Evolutionary conservation across 1,140 invertebrate species (phyloP).

Genomic region (Drosophila subpulchrella): DNA sequence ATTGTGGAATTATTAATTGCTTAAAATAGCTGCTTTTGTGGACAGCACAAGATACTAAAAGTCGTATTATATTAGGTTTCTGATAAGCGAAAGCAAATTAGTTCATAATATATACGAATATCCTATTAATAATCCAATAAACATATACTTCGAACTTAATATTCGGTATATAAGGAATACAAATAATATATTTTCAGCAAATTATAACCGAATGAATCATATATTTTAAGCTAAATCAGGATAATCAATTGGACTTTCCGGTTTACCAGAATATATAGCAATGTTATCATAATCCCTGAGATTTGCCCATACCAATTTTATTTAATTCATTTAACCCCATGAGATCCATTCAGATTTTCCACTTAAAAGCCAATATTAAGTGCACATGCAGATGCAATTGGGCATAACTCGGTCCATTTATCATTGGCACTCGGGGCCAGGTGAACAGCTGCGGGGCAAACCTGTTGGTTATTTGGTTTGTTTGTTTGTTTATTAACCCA

Average conservation of each 20-base stretch:
- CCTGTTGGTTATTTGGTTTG: conserved; percentile 23
- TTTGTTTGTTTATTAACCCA: conserved; percentile 74
- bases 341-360: conserved; percentile 8
- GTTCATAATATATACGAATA: too few relatives aligned
- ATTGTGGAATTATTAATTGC: neutral
- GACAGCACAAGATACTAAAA: too few relatives aligned
- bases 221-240: too few relatives aligned
- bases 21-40: neutral
- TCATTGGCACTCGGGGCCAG: conserved; percentile 41
- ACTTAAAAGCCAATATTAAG: conserved; percentile 23
- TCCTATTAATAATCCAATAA: too few relatives aligned
- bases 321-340: conserved; percentile 12
- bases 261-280: neutral
- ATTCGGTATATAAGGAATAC: too few relatives aligned
- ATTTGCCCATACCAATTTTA: conserved; percentile 3
- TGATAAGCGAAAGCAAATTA: too few relatives aligned
- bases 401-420: conserved; percentile 60
- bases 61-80: too few relatives aligned
- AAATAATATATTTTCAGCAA: too few relatives aligned
- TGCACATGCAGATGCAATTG: conserved; percentile 50
- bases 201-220: too few relatives aligned
- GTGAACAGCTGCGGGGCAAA: conserved; percentile 26
- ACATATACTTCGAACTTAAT: too few relatives aligned
- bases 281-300: neutral
- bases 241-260: too few relatives aligned